Base-by-base conservation (phyloP, 1,140 invertebrate genomes). In the Catajapyx aquilonaris region DNA sequence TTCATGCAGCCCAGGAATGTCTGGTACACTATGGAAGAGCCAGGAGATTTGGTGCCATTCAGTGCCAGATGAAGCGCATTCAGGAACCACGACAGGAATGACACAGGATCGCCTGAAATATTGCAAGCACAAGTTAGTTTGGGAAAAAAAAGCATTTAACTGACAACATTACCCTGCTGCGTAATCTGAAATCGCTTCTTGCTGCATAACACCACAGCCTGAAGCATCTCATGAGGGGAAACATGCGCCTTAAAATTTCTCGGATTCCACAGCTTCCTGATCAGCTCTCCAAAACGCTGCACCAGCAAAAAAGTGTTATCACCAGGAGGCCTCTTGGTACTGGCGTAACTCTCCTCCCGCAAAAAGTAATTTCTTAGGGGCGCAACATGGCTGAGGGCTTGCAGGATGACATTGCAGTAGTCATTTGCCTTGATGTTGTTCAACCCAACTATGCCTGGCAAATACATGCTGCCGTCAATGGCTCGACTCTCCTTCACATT, bases 341-440 rank as follows among this genome's bases (percentile, higher is more conserved):
- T 62, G 2, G 71, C 68, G 59, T 98, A 98, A 55, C 87, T 97
- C 40, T 78, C 73, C 60, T 97, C 93, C 35, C 81, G 65, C 7
- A 99, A 55, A 52, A 98, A 98, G 54, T 90, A 98, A 52, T 98
- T 79, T 35, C 95, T 62, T 20, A 99, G 57, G 1, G 91, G 91
- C 19, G 76, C 71, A 1, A 98, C 91, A 63, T 97, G 88, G 1
- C 86, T 87, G 13, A 99, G 60, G 32, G 85, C 83, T 81, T 94
- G 50, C 33, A 98, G 62, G 42, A 98, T 81, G 37, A 97, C 94
- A 65, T 98, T 99, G 49, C 93, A 97, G 52, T 98, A 99, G 59
- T 99, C 94, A 65, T 96, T 96, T 2, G 85, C 86, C 61, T 99
- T 99, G 43, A 99, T 98, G 57, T 99, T 99, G 54, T 99, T 99